A percentile compares a stretch with the other conserved stretches of the same genome.
Conservation (phyloP, 2,797 vertebrate genomes). For the Hirundo rustica region DNA sequence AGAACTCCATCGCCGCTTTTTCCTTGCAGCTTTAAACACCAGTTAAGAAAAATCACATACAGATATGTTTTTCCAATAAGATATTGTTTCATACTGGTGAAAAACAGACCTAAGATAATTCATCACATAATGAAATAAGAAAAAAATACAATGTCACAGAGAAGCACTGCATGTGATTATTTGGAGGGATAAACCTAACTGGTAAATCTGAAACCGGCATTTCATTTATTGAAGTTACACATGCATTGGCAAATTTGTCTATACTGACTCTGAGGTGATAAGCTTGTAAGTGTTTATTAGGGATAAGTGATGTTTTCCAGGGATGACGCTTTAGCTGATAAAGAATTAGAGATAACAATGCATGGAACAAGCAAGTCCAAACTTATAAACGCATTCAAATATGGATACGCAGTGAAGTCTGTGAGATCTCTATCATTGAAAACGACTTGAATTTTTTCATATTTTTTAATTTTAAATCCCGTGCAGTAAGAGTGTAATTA, state of each 20-base stretch:
- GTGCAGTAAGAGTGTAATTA: slow-evolving; percentile 82
- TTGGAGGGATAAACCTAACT: not conserved
- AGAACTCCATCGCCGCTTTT: slow-evolving; percentile 33
- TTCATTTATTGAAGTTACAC: not conserved
- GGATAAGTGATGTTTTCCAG: not conserved
- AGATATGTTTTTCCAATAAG: not conserved
- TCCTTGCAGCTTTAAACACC: slow-evolving; percentile 57
- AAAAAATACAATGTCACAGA: not conserved
- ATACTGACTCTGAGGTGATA: not conserved
- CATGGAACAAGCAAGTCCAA: not conserved
- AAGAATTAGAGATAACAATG: not conserved
- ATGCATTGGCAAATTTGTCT: not conserved
- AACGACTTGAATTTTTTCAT: slow-evolving; percentile 61
- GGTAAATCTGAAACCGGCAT: not conserved
- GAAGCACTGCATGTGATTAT: not conserved
- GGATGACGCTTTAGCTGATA: not conserved
- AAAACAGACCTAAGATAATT: not conserved
- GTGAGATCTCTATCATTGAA: not conserved
- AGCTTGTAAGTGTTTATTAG: not conserved
- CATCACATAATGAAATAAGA: not conserved
- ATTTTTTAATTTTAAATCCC: slow-evolving; percentile 77
- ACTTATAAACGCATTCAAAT: not conserved
- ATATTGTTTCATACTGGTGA: not conserved
- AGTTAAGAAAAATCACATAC: slow-evolving; percentile 51
- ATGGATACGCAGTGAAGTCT: slow-evolving; percentile 52